Base-by-base conservation (phyloP, 2,888 invertebrate genomes). In the Leptogaster cylindrica region DNA sequence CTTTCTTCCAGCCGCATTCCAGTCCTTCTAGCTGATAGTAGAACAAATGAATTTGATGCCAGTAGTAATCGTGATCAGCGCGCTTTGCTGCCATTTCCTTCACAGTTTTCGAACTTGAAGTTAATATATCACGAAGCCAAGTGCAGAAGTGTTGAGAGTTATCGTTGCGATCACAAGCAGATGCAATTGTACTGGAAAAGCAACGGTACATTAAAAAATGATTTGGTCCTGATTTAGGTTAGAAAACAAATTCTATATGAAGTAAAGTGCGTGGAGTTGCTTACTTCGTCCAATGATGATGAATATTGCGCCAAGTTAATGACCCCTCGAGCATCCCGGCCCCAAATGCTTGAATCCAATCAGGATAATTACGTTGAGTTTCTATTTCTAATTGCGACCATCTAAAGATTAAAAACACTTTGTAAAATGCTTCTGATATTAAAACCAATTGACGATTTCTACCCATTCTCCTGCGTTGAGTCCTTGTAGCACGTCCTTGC, bases 261-360 rank as follows among this genome's bases (percentile, higher is more conserved):
- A n/a, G n/a, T n/a, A n/a, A n/a, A n/a, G n/a, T n/a, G n/a, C n/a
- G n/a, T n/a, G n/a, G n/a, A n/a, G n/a, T n/a, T n/a, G 52, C 78
- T 75, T 75, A 81, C 81, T 94, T 94, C 74, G 86, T 83, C 85
- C 92, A 90, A 76, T 92, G 90, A 74, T 88, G 87, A 77, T 89
- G 87, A 72, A 95, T 92, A 66, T 91, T 83, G 70, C 88, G 88
- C 87, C 89, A 89, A 7, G 94, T 92, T 2, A 93, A 79, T 18
- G 88, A 88, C 0, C 93, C 95, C 79, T 95, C 95, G 0, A 91
- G 84, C 39, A 91, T 84, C 3, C 95, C 95, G 1, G 95, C 94
- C 1, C 91, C 89, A 78, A 89, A 93, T 0, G 93, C 93, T 82
- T 95, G 95, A 44, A 90, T 85, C 73, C 86, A 86, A 77, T 94